phyloP scores from a whole-genome alignment of 1,140 invertebrate genomes.

The Ptiloglossa arizonensis region DNA sequence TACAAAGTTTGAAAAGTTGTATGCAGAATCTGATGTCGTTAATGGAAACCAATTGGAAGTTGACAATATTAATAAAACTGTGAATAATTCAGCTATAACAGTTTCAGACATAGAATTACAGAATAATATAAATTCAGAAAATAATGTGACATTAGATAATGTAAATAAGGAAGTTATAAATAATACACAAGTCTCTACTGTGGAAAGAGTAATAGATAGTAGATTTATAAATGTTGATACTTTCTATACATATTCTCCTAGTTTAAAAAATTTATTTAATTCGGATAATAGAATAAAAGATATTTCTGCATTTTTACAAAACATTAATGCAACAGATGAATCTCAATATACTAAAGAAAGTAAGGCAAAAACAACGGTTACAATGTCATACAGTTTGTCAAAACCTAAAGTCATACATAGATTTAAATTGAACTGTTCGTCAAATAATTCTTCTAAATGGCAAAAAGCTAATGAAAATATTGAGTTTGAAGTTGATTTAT shows the following conservation, averaged over 20 bases:
- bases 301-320: constrained; percentile 34
- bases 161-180: constrained; percentile 4
- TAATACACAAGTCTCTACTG: neutral
- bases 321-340: neutral
- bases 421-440: constrained; percentile 43
- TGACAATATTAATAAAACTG: constrained; percentile 32
- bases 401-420: constrained; percentile 31
- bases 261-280: constrained; percentile 3
- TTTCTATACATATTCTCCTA: neutral
- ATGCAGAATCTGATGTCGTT: constrained; percentile 30
- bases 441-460: constrained; percentile 48
- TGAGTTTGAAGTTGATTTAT: constrained; percentile 62
- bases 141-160: neutral
- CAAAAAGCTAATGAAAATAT: constrained; percentile 63
- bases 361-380: neutral
- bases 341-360: constrained; percentile 9
- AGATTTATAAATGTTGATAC: constrained; percentile 7
- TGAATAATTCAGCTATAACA: constrained; percentile 37
- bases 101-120: neutral
- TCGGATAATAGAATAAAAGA: constrained; percentile 23
- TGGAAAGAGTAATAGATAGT: neutral
- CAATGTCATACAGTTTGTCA: neutral
- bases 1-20: constrained; percentile 70
- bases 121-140: constrained; percentile 16
- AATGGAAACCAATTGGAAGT: constrained; percentile 24